Evolutionary conservation across 2,888 invertebrate species (phyloP).

Genomic region (Nineta flava): DNA sequence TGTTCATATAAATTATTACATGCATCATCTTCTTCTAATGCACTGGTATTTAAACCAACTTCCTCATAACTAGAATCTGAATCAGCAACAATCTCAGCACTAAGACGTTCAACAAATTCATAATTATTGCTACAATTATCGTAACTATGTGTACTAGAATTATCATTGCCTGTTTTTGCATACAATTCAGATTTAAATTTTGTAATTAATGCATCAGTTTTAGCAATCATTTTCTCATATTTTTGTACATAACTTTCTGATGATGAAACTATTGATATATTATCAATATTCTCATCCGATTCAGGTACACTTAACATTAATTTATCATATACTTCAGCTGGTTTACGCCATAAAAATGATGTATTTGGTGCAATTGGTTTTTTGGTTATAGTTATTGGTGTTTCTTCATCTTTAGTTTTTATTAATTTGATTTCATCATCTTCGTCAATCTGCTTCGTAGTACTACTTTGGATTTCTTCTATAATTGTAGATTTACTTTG

Average conservation of each 20-base stretch:
- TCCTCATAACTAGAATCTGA: conserved; percentile 34
- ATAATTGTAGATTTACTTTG: not conserved
- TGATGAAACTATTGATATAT: not conserved
- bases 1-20: conserved; percentile 19
- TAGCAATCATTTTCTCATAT: conserved; percentile 13
- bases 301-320: not conserved
- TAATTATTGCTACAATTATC: conserved; percentile 31
- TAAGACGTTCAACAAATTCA: conserved; percentile 15
- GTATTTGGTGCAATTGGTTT: conserved; percentile 35
- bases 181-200: conserved; percentile 9
- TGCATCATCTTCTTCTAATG: conserved; percentile 25
- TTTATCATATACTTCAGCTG: conserved; percentile 7
- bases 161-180: conserved; percentile 2
- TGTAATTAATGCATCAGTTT: conserved; percentile 14
- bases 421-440: no score
- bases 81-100: conserved; percentile 26
- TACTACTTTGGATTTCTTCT: conserved; percentile 16
- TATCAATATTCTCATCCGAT: conserved; percentile 4
- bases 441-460: no score
- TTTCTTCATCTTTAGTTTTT: not conserved
- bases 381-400: not conserved
- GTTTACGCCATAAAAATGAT: conserved; percentile 47
- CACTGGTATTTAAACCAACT: not conserved
- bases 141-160: conserved; percentile 33
- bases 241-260: conserved; percentile 1